Base-by-base conservation (phyloP, 2,113 vertebrate species). In the Scatophagus argus region DNA sequence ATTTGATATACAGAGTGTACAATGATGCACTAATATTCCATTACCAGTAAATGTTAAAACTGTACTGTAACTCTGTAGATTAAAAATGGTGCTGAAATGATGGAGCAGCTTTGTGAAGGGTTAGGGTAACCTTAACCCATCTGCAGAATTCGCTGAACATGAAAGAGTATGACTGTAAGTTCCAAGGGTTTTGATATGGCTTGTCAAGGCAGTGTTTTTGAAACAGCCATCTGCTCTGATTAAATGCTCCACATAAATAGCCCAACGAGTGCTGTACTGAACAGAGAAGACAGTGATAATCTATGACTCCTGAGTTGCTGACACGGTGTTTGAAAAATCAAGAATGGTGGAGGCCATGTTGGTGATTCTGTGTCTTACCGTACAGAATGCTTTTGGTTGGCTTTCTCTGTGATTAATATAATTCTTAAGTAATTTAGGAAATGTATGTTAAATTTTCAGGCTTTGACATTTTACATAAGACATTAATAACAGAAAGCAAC, bases 251-350 rank as follows among this genome's bases (percentile, higher is more conserved):
- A 29, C 13, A 8, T 11, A 9, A 81, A 59, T 13, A 70, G 32
- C 14, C 8, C 21, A 10, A 25, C 14, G 14, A 43, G 31, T 14
- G 47, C 16, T 25, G 46, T 39, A 19, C 19, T 46, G 25, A 49
- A 41, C 25, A 7, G 55, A 56, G 38, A 69, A 32, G n/a, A 51
- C 27, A 5, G 27, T 39, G 19, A 55, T 47, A 13, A 52, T 58
- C 29, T 23, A 54, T 64, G 55, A 74, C 44, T 85, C 91, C 89
- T 90, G 89, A 92, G 87, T 82, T 82, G 38, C 61, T 76, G 58
- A 68, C 31, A 59, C 13, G n/a, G 3, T 61, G 14, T 46, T 46
- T 32, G n/a, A 29, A 60, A 66, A 17, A 56, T 12, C 13, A 13
- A 7, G 29, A 55, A 55, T 31, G 38, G 34, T 36, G 29, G 25